Evolutionary conservation across 2,113 vertebrate species (phyloP).

Genomic region (Danionella cerebrum): DNA sequence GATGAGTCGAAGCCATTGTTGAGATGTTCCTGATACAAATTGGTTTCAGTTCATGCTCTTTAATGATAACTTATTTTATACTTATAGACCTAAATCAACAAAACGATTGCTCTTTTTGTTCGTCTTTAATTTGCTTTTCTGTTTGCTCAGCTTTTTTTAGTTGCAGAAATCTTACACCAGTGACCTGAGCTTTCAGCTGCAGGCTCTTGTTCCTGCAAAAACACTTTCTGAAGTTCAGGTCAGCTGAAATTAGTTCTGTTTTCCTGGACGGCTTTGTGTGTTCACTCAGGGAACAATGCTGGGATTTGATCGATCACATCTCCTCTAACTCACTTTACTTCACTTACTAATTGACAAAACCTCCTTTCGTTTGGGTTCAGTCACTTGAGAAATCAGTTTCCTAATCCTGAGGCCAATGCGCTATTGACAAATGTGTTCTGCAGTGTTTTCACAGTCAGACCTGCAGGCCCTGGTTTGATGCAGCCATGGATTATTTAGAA

Average conservation of each 20-base stretch:
- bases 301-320: background rate
- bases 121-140: background rate
- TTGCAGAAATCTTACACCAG: too few relatives aligned
- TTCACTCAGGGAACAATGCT: background rate
- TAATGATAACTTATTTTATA: background rate
- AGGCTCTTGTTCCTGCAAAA: background rate
- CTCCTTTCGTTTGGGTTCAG: constrained; percentile 1
- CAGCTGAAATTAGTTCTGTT: constrained; percentile 1
- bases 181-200: background rate
- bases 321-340: constrained; percentile 7
- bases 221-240: background rate
- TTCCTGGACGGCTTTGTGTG: background rate
- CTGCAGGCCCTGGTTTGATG: background rate
- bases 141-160: background rate
- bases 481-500: constrained; percentile 3
- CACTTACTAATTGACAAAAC: constrained; percentile 4
- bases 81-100: too few relatives aligned
- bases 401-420: background rate
- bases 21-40: background rate
- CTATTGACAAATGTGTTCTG: background rate
- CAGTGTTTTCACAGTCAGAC: background rate
- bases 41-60: background rate
- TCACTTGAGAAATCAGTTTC: constrained; percentile 20
- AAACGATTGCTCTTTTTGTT: background rate
- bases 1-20: constrained; percentile 8